Base-by-base conservation (phyloP, 2,797 vertebrate species). In the Falco rusticolus region DNA sequence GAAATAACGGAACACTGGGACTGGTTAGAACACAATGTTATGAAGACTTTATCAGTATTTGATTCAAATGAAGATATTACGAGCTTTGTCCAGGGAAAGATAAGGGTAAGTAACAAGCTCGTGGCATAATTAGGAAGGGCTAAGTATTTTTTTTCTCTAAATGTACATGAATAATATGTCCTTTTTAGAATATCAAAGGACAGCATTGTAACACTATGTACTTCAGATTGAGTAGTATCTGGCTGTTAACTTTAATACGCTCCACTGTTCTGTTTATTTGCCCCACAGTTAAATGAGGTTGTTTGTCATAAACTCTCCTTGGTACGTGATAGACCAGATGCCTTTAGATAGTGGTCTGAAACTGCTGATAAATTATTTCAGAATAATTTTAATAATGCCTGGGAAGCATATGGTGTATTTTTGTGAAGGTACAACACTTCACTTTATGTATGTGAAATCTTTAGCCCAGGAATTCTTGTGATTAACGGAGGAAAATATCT, bases 61-160 rank as follows among this genome's bases (percentile, higher is more conserved):
- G 99, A 99, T 98, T 99, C 99, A 93, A 99, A 98, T 41, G 99
- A 99, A 97, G 99, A 99, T 98, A 99, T 99, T 97, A 99, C 99
- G 14, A 99, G 99, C 97, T 99, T 99, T 97, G 99, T 99, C 51
- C 99, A 99, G 97, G 99, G 99, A 84, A 99, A 99, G 97, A 99
- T 99, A 87, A 98, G 99, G 97, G 99, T 99, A 98, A 98, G 99
- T 98, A 90, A 54, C 66, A 81, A 51, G 28, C 54, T 78, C 34
- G 10, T 74, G 56, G 57, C 74, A 33, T 90, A 68, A 21, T 6
- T 79, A 39, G 41, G 39, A 72, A 79, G 50, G 48, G 48, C 60
- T 39, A 17, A 76, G 47, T 70, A 41, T 53, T 43, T 72, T 84
- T 91, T 57, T 53, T 13, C 19, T 78, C 41, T 77, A 29, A 64